Conservation (phyloP, 2,888 invertebrate genomes). For the Diloba caeruleocephala region DNA sequence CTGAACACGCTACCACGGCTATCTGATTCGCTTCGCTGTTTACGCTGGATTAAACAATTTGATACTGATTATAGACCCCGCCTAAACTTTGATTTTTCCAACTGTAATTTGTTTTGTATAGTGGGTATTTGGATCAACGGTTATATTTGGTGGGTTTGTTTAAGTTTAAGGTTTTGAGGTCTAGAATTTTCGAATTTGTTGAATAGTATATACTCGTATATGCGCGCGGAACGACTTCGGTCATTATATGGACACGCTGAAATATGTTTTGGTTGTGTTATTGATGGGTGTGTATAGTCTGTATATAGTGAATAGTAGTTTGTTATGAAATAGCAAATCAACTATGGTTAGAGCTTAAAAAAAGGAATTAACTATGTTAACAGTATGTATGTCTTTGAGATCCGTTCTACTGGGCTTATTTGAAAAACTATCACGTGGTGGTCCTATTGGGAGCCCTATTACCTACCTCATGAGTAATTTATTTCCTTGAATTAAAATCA, state of each 20-base stretch:
- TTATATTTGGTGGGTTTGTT: conserved; percentile 15
- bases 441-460: conserved; percentile 5
- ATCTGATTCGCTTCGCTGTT: conserved; percentile 83
- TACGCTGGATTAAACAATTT: conserved; percentile 85
- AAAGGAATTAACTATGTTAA: too few relatives aligned
- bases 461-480: conserved; percentile 12
- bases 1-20: conserved; percentile 77
- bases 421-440: neutral
- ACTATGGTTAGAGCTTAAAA: too few relatives aligned
- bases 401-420: too few relatives aligned
- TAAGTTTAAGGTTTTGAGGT: too few relatives aligned
- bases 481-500: conserved; percentile 17
- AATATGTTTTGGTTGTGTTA: conserved; percentile 22
- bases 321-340: too few relatives aligned
- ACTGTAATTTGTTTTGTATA: conserved; percentile 55
- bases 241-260: conserved; percentile 12
- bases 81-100: conserved; percentile 67
- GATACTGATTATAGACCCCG: conserved; percentile 80
- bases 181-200: too few relatives aligned
- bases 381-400: too few relatives aligned
- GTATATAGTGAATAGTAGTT: too few relatives aligned
- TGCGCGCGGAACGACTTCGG: conserved; percentile 14
- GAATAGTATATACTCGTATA: too few relatives aligned
- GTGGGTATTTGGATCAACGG: conserved; percentile 22
- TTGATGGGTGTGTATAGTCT: neutral